phyloP scores from a whole-genome alignment of 2,797 vertebrate species.

The Cirrhinus molitorella region DNA sequence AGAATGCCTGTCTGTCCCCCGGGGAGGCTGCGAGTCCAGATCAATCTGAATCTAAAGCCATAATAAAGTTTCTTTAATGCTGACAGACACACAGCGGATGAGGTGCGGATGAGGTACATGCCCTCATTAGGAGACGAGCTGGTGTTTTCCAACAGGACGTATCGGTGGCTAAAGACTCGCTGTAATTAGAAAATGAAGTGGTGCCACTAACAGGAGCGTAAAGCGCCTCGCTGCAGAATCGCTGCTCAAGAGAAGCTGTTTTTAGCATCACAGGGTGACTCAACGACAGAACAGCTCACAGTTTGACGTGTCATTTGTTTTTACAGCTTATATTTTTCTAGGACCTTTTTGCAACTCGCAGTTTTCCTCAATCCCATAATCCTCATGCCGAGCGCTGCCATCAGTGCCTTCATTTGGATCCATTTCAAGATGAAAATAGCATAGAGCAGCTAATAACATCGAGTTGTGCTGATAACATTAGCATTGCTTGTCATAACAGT shows the following conservation, averaged over 20 bases:
- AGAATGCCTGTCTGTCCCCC: conserved; percentile 39
- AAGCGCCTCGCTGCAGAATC: not conserved
- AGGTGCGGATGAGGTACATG: conserved; percentile 40
- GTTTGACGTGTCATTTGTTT: conserved; percentile 33
- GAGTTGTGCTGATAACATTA: conserved; percentile 8
- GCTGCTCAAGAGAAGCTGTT: conserved; percentile 47
- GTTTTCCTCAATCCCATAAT: conserved; percentile 39
- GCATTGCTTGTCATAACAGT: not conserved
- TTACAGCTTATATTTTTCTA: conserved; percentile 19
- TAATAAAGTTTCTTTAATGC: conserved; percentile 46
- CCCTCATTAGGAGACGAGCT: conserved; percentile 52
- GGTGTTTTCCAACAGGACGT: conserved; percentile 27
- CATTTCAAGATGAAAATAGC: conserved; percentile 41
- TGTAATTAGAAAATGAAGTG: conserved; percentile 50
- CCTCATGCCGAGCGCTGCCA: not conserved
- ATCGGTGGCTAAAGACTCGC: conserved; percentile 16
- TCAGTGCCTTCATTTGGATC: conserved; percentile 28
- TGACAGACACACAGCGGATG: conserved; percentile 17
- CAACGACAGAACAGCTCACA: conserved; percentile 36
- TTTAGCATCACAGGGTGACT: conserved; percentile 50
- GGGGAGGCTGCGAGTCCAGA: conserved; percentile 20
- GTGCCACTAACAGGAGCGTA: not conserved
- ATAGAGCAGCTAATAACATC: not conserved
- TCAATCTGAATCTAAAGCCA: conserved; percentile 26
- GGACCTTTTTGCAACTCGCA: conserved; percentile 14